Percentiles rank a stretch among this genome's conserved stretches.
Evolutionary conservation across 92 coral and sea anemone genomes (phyloP).

Genomic region (Zoanthus solanderi): DNA sequence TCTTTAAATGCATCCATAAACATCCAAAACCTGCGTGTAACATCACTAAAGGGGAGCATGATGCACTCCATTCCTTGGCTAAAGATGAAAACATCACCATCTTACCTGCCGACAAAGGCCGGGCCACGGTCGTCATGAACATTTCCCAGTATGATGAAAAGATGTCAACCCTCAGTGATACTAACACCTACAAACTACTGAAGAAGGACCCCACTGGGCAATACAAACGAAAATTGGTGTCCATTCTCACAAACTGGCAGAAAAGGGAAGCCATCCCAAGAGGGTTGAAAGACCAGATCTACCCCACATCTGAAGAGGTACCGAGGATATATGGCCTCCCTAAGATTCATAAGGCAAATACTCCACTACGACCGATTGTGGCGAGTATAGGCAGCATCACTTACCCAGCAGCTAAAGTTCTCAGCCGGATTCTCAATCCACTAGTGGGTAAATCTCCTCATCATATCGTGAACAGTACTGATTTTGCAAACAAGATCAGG

Average conservation of each 20-base stretch:
- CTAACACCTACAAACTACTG: neutral
- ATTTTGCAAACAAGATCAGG: too few relatives aligned
- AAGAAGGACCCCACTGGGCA: slow-evolving; percentile 4
- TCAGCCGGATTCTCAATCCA: too few relatives aligned
- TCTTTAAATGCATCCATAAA: neutral
- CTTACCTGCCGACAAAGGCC: slow-evolving; percentile 20
- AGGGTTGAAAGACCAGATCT: neutral
- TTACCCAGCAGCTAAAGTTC: too few relatives aligned
- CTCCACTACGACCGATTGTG: too few relatives aligned
- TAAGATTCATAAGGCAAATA: too few relatives aligned
- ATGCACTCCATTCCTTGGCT: too few relatives aligned
- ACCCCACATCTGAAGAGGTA: slow-evolving; percentile 1
- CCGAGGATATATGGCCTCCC: neutral
- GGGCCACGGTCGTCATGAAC: slow-evolving; percentile 21
- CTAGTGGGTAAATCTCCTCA: too few relatives aligned
- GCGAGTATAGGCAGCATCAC: too few relatives aligned
- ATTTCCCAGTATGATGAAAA: neutral
- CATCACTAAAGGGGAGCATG: neutral
- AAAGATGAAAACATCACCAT: neutral
- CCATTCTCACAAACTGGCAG: neutral
- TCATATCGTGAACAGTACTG: too few relatives aligned
- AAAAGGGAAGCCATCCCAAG: too few relatives aligned
- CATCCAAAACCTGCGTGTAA: neutral
- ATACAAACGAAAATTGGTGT: slow-evolving; percentile 4
- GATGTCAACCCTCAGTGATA: too few relatives aligned